A percentile compares a stretch with the other conserved stretches of the same genome.
Evolutionary conservation across 2,888 invertebrate genomes (phyloP).

Genomic region (Biston betularia): DNA sequence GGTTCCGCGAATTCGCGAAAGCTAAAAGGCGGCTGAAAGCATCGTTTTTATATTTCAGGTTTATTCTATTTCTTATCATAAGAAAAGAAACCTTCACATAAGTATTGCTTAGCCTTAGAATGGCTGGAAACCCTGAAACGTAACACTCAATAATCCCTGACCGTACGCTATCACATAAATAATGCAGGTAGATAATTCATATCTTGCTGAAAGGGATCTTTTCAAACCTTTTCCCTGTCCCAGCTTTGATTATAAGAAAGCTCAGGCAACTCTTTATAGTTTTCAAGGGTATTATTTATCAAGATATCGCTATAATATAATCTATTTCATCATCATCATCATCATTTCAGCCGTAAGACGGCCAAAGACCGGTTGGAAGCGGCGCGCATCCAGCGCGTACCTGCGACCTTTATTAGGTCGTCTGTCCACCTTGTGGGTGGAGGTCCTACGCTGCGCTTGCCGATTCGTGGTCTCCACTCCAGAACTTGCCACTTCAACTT

Average conservation of each 20-base stretch:
- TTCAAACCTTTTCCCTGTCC: slow-evolving; percentile 12
- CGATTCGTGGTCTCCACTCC: too few relatives aligned
- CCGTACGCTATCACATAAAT: slow-evolving; percentile 21
- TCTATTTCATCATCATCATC: too few relatives aligned
- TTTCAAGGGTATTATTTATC: slow-evolving; percentile 13
- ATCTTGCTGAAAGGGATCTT: slow-evolving; percentile 19
- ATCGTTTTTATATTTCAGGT: slow-evolving; percentile 10
- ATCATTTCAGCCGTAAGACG: too few relatives aligned
- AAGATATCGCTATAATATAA: background rate
- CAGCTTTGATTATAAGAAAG: slow-evolving; percentile 14
- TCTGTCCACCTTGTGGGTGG: too few relatives aligned
- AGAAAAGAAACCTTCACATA: slow-evolving; percentile 22
- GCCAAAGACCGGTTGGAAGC: too few relatives aligned
- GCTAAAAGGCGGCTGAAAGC: slow-evolving; percentile 20
- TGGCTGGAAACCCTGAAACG: slow-evolving; percentile 8
- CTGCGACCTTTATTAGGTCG: too few relatives aligned
- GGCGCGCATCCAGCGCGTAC: too few relatives aligned
- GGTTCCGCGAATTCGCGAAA: slow-evolving; percentile 14
- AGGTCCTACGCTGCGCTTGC: too few relatives aligned
- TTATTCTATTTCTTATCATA: slow-evolving; percentile 13
- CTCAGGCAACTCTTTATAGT: background rate
- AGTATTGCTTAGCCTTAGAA: slow-evolving; percentile 11
- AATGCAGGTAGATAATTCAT: slow-evolving; percentile 21
- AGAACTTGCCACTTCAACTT: too few relatives aligned
- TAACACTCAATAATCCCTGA: slow-evolving; percentile 25